phyloP scores from a whole-genome alignment of 2,797 vertebrate genomes.

The Malacoraja senta region DNA sequence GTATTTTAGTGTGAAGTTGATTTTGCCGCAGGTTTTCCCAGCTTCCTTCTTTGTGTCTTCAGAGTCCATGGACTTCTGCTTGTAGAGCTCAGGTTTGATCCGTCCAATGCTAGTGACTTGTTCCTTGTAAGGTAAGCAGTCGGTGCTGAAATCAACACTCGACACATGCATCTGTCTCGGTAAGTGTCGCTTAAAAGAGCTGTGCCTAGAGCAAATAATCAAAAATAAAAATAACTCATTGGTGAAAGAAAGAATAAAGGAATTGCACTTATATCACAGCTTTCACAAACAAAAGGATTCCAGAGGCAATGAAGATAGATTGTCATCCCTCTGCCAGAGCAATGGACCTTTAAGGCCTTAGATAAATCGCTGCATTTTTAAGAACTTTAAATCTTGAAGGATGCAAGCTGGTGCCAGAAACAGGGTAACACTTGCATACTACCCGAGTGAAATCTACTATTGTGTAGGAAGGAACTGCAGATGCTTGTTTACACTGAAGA shows the following conservation, averaged over 20 bases:
- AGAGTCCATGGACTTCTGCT: conserved; percentile 75
- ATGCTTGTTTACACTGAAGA: too few relatives aligned
- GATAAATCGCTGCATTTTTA: too few relatives aligned
- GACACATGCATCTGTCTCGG: conserved; percentile 89
- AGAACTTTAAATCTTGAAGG: too few relatives aligned
- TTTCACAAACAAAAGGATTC: background rate
- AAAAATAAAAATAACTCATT: conserved; percentile 15
- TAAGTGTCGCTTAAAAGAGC: conserved; percentile 91
- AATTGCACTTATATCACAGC: background rate
- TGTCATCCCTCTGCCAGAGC: too few relatives aligned
- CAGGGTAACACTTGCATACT: too few relatives aligned
- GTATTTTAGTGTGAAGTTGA: conserved; percentile 90
- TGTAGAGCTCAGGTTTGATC: conserved; percentile 93
- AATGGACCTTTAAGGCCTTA: too few relatives aligned
- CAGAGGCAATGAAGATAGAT: background rate
- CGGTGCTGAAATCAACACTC: conserved; percentile 81
- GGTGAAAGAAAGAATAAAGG: background rate
- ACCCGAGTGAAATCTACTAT: too few relatives aligned
- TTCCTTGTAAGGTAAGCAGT: conserved; percentile 68
- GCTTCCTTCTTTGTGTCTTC: conserved; percentile 77
- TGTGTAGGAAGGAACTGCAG: too few relatives aligned
- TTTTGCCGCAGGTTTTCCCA: conserved; percentile 83
- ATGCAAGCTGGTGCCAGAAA: too few relatives aligned
- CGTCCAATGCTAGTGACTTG: conserved; percentile 88
- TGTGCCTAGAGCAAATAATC: conserved; percentile 66